Conservation (phyloP, 2,888 invertebrate species). For the Notocelia uddmanniana region DNA sequence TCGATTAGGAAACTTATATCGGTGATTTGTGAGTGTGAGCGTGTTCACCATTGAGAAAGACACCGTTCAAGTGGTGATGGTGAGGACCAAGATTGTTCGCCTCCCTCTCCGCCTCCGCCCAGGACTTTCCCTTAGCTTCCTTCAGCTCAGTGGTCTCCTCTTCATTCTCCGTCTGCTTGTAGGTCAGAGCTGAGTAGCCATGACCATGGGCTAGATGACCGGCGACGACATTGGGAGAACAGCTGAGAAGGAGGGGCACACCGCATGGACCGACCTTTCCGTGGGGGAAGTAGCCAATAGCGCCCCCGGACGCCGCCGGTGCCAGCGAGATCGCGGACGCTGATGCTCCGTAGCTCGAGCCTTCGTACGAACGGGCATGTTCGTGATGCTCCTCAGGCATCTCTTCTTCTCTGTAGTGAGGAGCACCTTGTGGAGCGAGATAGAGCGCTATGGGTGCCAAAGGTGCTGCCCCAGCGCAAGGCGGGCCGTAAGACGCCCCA, state of each 20-base stretch:
- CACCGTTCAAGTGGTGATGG: constrained; percentile 32
- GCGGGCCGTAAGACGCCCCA: constrained; percentile 37
- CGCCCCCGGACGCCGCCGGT: constrained; percentile 40
- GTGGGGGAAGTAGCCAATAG: constrained; percentile 54
- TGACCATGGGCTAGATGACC: constrained; percentile 51
- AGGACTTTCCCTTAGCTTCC: constrained; percentile 43
- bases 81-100: constrained; percentile 30
- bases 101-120: constrained; percentile 29
- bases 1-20: background rate
- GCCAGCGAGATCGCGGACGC: constrained; percentile 5
- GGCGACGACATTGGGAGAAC: constrained; percentile 55
- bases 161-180: constrained; percentile 45
- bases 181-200: constrained; percentile 47
- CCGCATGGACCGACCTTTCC: constrained; percentile 53
- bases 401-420: constrained; percentile 50
- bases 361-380: constrained; percentile 44
- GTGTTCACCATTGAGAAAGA: constrained; percentile 26
- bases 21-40: background rate
- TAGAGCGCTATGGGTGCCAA: constrained; percentile 50
- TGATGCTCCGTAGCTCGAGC: constrained; percentile 26
- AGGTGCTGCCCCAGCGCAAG: constrained; percentile 33
- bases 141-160: constrained; percentile 42
- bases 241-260: constrained; percentile 58
- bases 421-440: constrained; percentile 43
- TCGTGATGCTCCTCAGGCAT: constrained; percentile 39